phyloP scores from a whole-genome alignment of 2,797 vertebrate genomes.

The Psittacula derbiana region DNA sequence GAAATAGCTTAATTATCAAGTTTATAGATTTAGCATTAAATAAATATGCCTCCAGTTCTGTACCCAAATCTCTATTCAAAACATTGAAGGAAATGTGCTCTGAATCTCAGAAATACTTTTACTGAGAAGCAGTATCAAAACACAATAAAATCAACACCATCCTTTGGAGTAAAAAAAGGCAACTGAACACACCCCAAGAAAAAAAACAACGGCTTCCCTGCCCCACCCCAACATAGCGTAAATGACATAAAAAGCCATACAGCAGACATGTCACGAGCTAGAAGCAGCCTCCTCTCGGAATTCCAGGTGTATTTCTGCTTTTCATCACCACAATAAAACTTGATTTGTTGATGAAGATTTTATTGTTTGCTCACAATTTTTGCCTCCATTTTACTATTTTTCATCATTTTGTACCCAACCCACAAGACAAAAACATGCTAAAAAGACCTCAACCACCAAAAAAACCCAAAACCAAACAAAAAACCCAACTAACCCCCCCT shows the following conservation, averaged over 20 bases:
- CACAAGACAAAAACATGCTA: neutral
- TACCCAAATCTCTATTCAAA: neutral
- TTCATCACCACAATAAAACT: neutral
- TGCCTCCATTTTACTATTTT: neutral
- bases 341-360: neutral
- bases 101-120: neutral
- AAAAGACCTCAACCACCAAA: neutral
- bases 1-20: neutral
- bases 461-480: neutral
- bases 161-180: neutral
- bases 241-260: neutral
- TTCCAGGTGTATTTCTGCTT: neutral
- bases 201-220: accelerated
- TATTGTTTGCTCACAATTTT: neutral
- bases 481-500: neutral
- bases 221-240: neutral
- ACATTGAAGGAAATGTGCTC: neutral
- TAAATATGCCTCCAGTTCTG: neutral
- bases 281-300: neutral
- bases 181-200: neutral
- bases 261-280: neutral
- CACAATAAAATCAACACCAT: neutral
- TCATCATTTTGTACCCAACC: neutral
- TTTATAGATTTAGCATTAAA: neutral
- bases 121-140: neutral